Base-by-base conservation (phyloP, 2,888 invertebrate genomes). In the Cyclophora albipunctata region DNA sequence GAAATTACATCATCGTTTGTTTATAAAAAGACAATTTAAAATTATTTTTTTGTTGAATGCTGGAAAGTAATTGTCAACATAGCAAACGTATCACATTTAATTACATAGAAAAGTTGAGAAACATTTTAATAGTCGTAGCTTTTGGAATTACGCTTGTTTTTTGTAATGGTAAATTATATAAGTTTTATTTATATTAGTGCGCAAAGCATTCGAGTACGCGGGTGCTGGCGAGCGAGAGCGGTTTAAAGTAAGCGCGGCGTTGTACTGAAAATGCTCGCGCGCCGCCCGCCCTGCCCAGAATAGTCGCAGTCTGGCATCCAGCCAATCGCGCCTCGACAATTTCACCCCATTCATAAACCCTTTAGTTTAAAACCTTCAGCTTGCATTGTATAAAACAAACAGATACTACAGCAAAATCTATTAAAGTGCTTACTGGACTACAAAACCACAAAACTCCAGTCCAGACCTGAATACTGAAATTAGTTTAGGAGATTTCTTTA, bases 281-380 rank as follows among this genome's bases (percentile, higher is more conserved):
- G 83, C 72, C 63, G 68, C 74, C 78, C 82, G 75, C 77, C 77
- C 77, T 47, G 76, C 81, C 78, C 75, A 79, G 79, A 88, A 87
- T 87, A 86, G 64, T 67, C 59, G 52, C 54, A 44, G 53, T 51
- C 75, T 86, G 86, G 87, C 85, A 70, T 37, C 37, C 48, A 57
- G 79, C 87, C 87, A 86, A 80, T 72, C 70, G 62, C 66, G 73
- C 64, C 66, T 67, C 62, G 62, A 61, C 59, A 57, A 68, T 71
- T 66, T 73, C 73, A 69, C 70, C 76, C 77, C 87, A 87, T 87
- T 87, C 86, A 86, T 81, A 78, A 80, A 65, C 62, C 53, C 49
- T 41, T 47, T 42, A 48, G 51, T 58, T 55, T 55, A 51, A 45
- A 50, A 53, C 52, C 50, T 50, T 48, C 42, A 48, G 47, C 40